Conservation (phyloP, 2,888 invertebrate species). For the Mellilla xanthometata region DNA sequence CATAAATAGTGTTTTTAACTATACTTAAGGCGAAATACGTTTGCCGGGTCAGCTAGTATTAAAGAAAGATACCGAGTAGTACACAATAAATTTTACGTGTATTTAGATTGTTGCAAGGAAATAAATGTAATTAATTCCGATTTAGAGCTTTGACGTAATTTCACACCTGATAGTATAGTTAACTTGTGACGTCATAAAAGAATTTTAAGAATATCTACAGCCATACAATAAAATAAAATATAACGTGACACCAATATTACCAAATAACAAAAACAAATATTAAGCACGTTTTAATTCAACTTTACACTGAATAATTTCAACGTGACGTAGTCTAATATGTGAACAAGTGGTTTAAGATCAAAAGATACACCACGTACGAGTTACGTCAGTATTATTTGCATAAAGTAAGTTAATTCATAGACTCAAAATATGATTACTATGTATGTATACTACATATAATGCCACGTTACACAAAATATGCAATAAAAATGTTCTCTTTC, state of each 20-base stretch:
- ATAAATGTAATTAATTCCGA: not conserved
- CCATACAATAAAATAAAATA: too few relatives aligned
- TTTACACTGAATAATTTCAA: conserved; percentile 9
- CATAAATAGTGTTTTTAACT: too few relatives aligned
- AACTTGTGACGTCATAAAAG: conserved; percentile 6
- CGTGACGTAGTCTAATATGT: conserved; percentile 28
- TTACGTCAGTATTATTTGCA: conserved; percentile 10
- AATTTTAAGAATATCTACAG: conserved; percentile 1
- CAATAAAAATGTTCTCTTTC: too few relatives aligned
- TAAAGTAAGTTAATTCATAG: too few relatives aligned
- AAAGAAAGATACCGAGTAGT: too few relatives aligned
- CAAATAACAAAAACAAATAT: conserved; percentile 8
- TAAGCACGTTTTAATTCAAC: conserved; percentile 6
- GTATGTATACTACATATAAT: too few relatives aligned
- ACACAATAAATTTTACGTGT: too few relatives aligned
- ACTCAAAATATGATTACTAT: too few relatives aligned
- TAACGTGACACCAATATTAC: not conserved
- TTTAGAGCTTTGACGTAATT: conserved; percentile 7
- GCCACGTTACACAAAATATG: too few relatives aligned
- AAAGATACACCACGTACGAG: conserved; percentile 24
- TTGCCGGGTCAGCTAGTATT: too few relatives aligned
- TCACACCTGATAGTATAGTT: not conserved
- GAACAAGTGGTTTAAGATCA: conserved; percentile 25
- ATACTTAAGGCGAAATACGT: too few relatives aligned
- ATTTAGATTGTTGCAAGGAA: too few relatives aligned